Base-by-base conservation (phyloP, 2,797 vertebrate genomes). In the Eulemur coronatus region DNA sequence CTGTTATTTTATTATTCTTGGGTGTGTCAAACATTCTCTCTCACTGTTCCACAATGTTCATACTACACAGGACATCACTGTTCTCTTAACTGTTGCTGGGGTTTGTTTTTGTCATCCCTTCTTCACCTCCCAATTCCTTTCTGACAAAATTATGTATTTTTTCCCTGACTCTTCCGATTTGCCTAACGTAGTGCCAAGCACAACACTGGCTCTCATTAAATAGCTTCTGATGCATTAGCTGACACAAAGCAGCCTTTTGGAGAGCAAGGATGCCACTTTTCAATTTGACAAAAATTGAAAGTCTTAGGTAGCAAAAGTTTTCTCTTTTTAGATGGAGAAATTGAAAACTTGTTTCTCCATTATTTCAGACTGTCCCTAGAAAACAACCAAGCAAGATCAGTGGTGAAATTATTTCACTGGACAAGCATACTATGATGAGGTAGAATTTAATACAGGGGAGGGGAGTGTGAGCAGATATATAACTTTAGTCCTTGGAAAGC, bases 311-410 rank as follows among this genome's bases (percentile, higher is more conserved):
- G 82, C 14, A 35, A 63, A 89, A 43, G 5, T 63, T 88, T 63
- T 52, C 35, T 50, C 63, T 52, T 86, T 96, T 85, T 65, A 79
- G 41, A 46, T 81, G 12, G 78, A 96, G 41, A 97, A 61, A 73
- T 9, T 57, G 5, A 18, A 85, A 67, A 22, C 7, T 61, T 92
- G 14, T 69, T 82, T 91, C 70, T 76, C n/a, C 14, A 3, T 57
- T 57, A 26, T 46, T 92, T 94, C 35, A 41, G n/a, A 72, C 5
- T 57, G 48, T 75, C 57, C 46, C 12, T 73, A 52, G 55, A n/a
- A 81, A 79, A 76, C 18, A 75, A 70, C 0, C 22, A 81, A 81
- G 48, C 55, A 43, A 90, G 65, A 87, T 61, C 30, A 72, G n/a
- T 41, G 46, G 48, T 38, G 26, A 81, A 82, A 52, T 73, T 80